These are phyloP conservation scores for Pelusios castaneus DNA, from an alignment of 2,113 vertebrate genomes.

Conservation along the genomic window DNA sequence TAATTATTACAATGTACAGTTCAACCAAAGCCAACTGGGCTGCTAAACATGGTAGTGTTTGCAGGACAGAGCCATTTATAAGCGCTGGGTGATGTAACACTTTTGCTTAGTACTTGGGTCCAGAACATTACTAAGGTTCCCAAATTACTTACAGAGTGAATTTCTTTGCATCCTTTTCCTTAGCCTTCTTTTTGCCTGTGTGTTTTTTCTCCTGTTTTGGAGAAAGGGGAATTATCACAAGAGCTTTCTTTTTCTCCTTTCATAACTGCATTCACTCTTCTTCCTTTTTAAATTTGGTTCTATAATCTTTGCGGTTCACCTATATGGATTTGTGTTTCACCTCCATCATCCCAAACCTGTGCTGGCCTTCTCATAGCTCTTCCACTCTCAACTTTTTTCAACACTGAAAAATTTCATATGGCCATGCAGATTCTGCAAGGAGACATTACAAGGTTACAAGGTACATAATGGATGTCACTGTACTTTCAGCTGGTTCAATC, in stretches of 20 bases:
- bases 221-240: not conserved
- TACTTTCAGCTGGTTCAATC: not conserved
- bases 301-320: not conserved
- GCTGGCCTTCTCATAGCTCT: not conserved
- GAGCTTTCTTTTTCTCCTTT: not conserved
- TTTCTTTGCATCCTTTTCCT: too few relatives aligned
- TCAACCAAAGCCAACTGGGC: too few relatives aligned
- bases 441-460: not conserved
- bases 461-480: not conserved
- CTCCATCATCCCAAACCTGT: not conserved
- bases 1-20: too few relatives aligned
- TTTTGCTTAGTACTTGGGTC: too few relatives aligned
- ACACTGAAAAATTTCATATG: not conserved
- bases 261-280: not conserved
- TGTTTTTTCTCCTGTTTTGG: not conserved
- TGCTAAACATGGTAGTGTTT: too few relatives aligned
- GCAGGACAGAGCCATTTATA: too few relatives aligned
- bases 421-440: not conserved
- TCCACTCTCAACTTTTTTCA: not conserved
- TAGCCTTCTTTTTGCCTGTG: too few relatives aligned
- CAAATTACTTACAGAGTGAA: too few relatives aligned
- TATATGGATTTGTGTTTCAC: not conserved
- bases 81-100: too few relatives aligned
- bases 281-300: not conserved
- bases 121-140: too few relatives aligned